phyloP scores from a whole-genome alignment of 1,140 invertebrate genomes.

The Lethrus apterus region DNA sequence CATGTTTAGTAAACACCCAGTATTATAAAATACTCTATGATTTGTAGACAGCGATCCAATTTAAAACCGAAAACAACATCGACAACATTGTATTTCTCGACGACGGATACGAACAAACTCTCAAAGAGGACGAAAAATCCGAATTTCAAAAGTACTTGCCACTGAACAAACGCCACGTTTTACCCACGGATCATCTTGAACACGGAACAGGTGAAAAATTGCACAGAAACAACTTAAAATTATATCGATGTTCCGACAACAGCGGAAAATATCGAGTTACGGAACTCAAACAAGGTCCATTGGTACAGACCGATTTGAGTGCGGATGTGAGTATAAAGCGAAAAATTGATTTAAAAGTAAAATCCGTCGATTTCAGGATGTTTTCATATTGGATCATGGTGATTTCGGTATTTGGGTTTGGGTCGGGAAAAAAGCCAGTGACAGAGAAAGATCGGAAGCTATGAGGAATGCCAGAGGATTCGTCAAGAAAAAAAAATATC shows the following conservation, averaged over 20 bases:
- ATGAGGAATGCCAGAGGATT: slow-evolving; percentile 82
- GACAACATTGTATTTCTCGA: slow-evolving; percentile 66
- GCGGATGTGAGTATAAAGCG: slow-evolving; percentile 52
- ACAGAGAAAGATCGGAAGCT: slow-evolving; percentile 65
- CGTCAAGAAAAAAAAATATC: slow-evolving; percentile 80
- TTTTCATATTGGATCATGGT: slow-evolving; percentile 84
- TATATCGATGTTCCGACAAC: slow-evolving; percentile 67
- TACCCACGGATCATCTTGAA: slow-evolving; percentile 44
- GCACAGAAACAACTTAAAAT: slow-evolving; percentile 46
- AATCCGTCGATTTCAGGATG: slow-evolving; percentile 50
- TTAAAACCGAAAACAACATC: slow-evolving; percentile 41
- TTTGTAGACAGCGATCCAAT: slow-evolving; percentile 41
- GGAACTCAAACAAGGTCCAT: slow-evolving; percentile 78
- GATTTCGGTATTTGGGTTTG: slow-evolving; percentile 85
- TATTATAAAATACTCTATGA: too few species aligned
- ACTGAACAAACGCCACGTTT: slow-evolving; percentile 52
- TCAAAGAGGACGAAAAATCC: slow-evolving; percentile 54
- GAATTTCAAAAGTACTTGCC: slow-evolving; percentile 65
- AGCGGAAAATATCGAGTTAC: slow-evolving; percentile 77
- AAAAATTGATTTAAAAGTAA: background rate
- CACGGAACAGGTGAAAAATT: slow-evolving; percentile 34
- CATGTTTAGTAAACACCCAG: too few species aligned
- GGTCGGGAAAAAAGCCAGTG: slow-evolving; percentile 69
- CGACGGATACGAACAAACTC: slow-evolving; percentile 75
- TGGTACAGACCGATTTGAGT: slow-evolving; percentile 70